Conservation (phyloP, 2,888 invertebrate genomes). For the Dynastes hyllus region DNA sequence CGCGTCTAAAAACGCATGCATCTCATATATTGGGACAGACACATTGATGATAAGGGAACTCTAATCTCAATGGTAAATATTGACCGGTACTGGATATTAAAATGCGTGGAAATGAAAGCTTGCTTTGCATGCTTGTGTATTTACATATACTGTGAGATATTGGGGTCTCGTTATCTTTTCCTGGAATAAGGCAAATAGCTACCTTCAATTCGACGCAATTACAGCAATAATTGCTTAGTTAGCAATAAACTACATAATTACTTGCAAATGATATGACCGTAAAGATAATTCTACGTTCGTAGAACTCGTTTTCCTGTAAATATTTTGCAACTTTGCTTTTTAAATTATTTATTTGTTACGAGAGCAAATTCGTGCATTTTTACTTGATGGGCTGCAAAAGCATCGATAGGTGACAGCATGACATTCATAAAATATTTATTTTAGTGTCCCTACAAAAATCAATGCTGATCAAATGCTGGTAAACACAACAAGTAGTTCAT, state of each 20-base stretch:
- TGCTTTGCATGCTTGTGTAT: not conserved
- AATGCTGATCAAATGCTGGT: too few species aligned
- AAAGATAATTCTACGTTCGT: too few species aligned
- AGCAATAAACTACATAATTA: not conserved
- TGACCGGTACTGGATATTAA: conserved; percentile 21
- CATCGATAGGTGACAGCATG: too few species aligned
- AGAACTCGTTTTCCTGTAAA: too few species aligned
- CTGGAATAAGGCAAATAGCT: conserved; percentile 5
- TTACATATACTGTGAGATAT: not conserved
- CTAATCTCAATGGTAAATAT: conserved; percentile 19
- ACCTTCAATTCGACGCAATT: not conserved
- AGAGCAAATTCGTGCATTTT: too few species aligned
- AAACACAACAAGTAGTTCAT: too few species aligned
- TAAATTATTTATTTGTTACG: too few species aligned
- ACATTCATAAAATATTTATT: too few species aligned
- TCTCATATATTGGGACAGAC: not conserved
- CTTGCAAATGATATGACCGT: not conserved
- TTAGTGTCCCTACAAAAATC: too few species aligned
- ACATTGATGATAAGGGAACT: not conserved
- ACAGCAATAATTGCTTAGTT: not conserved
- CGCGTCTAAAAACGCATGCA: too few species aligned
- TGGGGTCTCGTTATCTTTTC: conserved; percentile 5
- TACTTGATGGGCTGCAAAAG: too few species aligned
- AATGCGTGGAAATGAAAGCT: conserved; percentile 4
- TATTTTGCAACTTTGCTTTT: too few species aligned